Base-by-base conservation (phyloP, 2,113 vertebrate genomes). In the Arothron firmamentum region DNA sequence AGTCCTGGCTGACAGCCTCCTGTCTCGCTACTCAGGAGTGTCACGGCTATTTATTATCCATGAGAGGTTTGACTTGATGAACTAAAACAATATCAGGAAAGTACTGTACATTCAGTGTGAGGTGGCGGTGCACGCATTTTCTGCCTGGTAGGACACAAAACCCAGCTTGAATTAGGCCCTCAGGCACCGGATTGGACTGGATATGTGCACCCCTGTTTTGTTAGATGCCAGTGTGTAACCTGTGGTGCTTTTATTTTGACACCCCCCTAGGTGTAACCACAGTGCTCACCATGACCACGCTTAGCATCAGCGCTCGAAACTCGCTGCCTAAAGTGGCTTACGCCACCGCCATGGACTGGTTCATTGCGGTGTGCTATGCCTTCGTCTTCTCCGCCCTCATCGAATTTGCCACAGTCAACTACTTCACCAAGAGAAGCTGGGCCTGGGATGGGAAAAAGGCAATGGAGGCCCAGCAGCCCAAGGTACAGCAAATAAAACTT, bases 361-460 rank as follows among this genome's bases (percentile, higher is more conserved):
- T 98, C 82, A 99, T 99, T 18, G 96, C 97, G 0, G 96, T 98
- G 56, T 98, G 95, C 83, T 97, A 99, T 1, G 94, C 95, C 49
- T 98, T 99, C 12, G 97, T 99, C 45, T 99, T 99, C 90, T 98
- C 96, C 1, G 96, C 96, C 2, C 88, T 99, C 65, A 98, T 98
- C 31, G 97, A 99, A 83, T 99, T 99, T 48, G 97, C 96, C 59
- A 96, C 95, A 0, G 97, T 99, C 56, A 99, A 98, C 89, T 98
- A 98, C 83, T 99, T 99, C 78, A 99, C 97, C 59, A 99, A 99
- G 83, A 90, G 97, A 80, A 94, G 96, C 80, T 98, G 96, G 96
- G 97, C 97, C 16, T 99, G 97, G 97, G 97, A 99, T 58, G 97
- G 96, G n/a, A 98, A 98, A 75, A 98, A 99, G 75, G 96, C 96